Evolutionary conservation across 2,113 vertebrate genomes (phyloP), one percentile per base, ranked within the genome.

Genomic region (Python bivittatus): DNA sequence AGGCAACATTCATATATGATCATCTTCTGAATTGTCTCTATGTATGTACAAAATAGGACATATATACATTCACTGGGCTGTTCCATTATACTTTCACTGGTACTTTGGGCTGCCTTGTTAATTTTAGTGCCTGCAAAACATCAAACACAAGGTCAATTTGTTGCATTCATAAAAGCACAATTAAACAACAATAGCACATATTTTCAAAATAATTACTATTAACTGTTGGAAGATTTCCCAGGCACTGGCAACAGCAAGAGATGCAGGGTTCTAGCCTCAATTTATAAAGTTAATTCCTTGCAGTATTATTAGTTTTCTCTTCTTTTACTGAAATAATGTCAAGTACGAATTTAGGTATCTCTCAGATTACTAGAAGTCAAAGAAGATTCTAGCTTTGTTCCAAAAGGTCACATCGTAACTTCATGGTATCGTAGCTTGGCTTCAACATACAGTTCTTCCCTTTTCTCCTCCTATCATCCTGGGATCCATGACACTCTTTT

Each of bases 31-130:
- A 94, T 23, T 88, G 95, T 96, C 92, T 94, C 0, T 95, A 95
- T 92, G 84, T 92, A 85, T 96, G 96, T 97, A 96, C 96, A 97
- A 88, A 93, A 96, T 96, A 96, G 97, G 96, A 97, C 96, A 97
- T 96, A 97, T 97, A 91, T 97, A 97, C 97, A 98, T 90, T 33
- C 94, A 33, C 90, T 90, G 56, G 57, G 56, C 9, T 2, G 91
- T 72, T 95, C 94, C 95, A 2, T 29, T 98, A 99, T 91, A 99
- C 97, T 22, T 97, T 96, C 85, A 97, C 93, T 1, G 98, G 98
- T 95, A 98, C 93, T 95, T 98, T 98, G 91, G 97, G 98, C 57
- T 99, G 98, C 90, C 96, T 96, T 0, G 98, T 98, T 96, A 98
- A 38, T 91, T 98, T 99, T 97, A 98, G 95, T 11, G 97, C 98